These are phyloP conservation scores for Trinorchestia longiramus DNA, from an alignment of 1,140 invertebrate genomes.

Conservation along the genomic window DNA sequence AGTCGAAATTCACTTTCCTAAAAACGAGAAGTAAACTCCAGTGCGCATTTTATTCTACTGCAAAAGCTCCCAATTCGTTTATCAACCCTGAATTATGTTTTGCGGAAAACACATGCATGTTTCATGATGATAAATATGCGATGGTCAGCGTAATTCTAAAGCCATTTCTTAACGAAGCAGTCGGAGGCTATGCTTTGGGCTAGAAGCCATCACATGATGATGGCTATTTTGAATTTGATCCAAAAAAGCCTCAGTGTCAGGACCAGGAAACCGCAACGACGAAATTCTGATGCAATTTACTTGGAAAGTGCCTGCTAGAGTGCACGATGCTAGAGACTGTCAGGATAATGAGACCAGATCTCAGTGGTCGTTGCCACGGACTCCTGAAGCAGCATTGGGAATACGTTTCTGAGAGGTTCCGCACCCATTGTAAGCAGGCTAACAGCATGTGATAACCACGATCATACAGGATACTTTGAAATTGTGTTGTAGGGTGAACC, in stretches of 20 bases:
- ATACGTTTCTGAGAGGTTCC: neutral
- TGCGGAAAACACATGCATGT: too few relatives aligned
- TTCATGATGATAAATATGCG: too few relatives aligned
- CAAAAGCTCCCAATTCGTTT: too few relatives aligned
- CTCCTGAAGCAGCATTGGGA: neutral
- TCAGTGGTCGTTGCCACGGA: neutral
- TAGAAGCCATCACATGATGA: neutral
- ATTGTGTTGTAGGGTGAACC: too few relatives aligned
- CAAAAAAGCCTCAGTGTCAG: neutral
- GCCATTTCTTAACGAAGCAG: neutral
- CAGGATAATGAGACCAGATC: neutral
- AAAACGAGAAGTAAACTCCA: too few relatives aligned
- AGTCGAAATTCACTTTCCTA: too few relatives aligned
- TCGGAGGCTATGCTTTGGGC: neutral
- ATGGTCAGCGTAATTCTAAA: neutral
- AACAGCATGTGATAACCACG: neutral
- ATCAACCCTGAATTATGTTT: too few relatives aligned
- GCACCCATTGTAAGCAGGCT: neutral
- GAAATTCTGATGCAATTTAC: neutral
- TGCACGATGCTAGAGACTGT: neutral
- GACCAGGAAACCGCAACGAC: neutral
- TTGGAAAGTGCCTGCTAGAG: neutral
- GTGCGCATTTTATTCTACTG: too few relatives aligned
- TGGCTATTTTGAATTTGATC: neutral
- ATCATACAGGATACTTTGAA: too few relatives aligned